Evolutionary conservation across 2,888 invertebrate species (phyloP), one percentile per base, ranked within the genome.

Genomic region (Lottia scabra): DNA sequence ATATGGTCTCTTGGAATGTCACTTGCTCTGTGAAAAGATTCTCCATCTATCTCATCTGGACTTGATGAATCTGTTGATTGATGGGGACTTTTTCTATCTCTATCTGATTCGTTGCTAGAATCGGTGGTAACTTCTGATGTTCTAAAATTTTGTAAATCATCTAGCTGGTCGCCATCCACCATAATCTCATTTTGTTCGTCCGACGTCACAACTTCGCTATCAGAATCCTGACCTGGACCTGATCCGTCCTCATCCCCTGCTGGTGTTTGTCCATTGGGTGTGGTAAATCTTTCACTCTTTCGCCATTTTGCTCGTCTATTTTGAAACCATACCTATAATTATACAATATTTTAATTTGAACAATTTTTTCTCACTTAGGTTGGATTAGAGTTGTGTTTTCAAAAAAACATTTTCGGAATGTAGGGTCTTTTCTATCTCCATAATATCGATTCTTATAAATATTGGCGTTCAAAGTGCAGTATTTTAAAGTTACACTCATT

Each of bases 221-320:
- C 64, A 16, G 23, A 16, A 30, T 65, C 63, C 19, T 70, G 64
- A 16, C n/a, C 43, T 12, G 46, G 46, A n/a, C 16, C 27, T 15
- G 63, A 63, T 27, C 56, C 63, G 16, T 48, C 62, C 2, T 62
- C 56, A 10, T 64, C 43, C 13, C 38, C 30, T 65, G 26, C 45
- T 46, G 63, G 48, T 16, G 23, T 43, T 13, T 64, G 65, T 6
- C 63, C 43, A 48, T 64, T 46, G 30, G 78, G 75, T 63, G 80
- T 97, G 91, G 94, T 78, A 75, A 87, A 84, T 27, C 87, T 74
- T 73, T 85, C 86, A 72, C 85, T 86, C 87, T 89, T 89, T n/a
- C 89, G 71, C 88, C 88, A 88, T 76, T 89, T 89, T 5, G 89
- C 89, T 66, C 89, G 75, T 70, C 89, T 73, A 62, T 86, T 86